Conservation (phyloP, 23 tunicate genomes). For the Clavelina lepadiformis region DNA sequence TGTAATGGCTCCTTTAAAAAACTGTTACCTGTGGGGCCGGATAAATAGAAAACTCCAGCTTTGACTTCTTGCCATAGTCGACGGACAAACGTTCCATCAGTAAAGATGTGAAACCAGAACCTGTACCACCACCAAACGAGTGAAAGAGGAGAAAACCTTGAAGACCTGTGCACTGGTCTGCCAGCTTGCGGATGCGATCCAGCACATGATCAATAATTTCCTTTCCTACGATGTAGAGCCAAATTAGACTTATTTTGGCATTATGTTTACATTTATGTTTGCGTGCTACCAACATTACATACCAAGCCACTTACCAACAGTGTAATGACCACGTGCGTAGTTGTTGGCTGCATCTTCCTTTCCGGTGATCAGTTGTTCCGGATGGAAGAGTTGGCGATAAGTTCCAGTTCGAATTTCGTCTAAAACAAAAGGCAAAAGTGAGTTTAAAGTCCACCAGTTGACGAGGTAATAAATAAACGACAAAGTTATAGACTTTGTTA, state of each 20-base stretch:
- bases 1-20: no score
- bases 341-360: slow-evolving; percentile 89
- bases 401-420: slow-evolving; percentile 68
- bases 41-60: slow-evolving; percentile 39
- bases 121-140: slow-evolving; percentile 51
- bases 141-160: slow-evolving; percentile 55
- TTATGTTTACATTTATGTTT: no score
- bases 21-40: slow-evolving; percentile 56
- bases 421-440: no score
- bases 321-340: slow-evolving; percentile 77
- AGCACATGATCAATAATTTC: slow-evolving; percentile 25
- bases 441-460: no score
- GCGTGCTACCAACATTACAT: no score
- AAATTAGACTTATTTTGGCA: no score
- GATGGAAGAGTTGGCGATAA: slow-evolving; percentile 76
- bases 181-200: slow-evolving; percentile 36
- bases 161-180: slow-evolving; percentile 45
- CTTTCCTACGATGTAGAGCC: no score
- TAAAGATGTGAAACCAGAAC: slow-evolving; percentile 49
- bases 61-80: slow-evolving; percentile 52
- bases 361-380: slow-evolving; percentile 72
- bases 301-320: slow-evolving; percentile 57
- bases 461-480: no score
- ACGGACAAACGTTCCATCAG: slow-evolving; percentile 50
- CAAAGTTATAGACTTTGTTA: no score